A percentile compares a stretch with the other conserved stretches of the same genome.
phyloP scores from a whole-genome alignment of 2,888 invertebrate genomes.

The Sabatieria punctata region DNA sequence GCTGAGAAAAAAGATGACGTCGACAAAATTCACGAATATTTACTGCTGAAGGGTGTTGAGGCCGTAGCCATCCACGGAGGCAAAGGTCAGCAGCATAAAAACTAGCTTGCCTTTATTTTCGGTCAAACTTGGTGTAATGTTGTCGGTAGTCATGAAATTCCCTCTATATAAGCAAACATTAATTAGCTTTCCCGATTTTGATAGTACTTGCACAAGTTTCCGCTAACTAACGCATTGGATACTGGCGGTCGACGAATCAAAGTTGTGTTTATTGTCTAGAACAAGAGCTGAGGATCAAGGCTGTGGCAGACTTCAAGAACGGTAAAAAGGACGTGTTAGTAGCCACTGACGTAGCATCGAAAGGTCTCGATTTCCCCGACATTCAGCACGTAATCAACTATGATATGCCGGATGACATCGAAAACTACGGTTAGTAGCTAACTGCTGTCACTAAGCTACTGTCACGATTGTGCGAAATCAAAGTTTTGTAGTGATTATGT shows the following conservation, averaged over 20 bases:
- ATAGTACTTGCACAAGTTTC: too few species aligned
- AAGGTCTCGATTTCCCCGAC: constrained; percentile 91
- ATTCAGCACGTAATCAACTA: constrained; percentile 98
- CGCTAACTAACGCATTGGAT: too few species aligned
- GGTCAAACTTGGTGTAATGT: too few species aligned
- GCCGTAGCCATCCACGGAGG: constrained; percentile 98
- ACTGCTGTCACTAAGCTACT: constrained; percentile 68
- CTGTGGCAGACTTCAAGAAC: constrained; percentile 78
- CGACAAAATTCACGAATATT: constrained; percentile 93
- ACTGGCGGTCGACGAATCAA: neutral
- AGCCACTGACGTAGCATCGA: constrained; percentile 96
- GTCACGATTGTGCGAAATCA: too few species aligned
- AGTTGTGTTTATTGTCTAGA: constrained; percentile 47
- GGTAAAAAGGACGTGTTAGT: constrained; percentile 90
- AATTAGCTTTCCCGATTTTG: too few species aligned
- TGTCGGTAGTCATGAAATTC: too few species aligned
- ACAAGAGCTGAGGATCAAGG: constrained; percentile 83
- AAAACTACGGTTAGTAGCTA: constrained; percentile 95
- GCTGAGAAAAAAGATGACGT: constrained; percentile 98
- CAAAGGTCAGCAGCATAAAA: too few species aligned
- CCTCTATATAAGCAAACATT: too few species aligned
- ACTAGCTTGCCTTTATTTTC: too few species aligned
- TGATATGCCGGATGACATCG: constrained; percentile 99
- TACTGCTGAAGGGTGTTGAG: constrained; percentile 86
- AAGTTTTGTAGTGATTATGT: too few species aligned